Evolutionary conservation across 2,888 invertebrate genomes (phyloP).

Genomic region (Marasmarcha lunaedactyla): DNA sequence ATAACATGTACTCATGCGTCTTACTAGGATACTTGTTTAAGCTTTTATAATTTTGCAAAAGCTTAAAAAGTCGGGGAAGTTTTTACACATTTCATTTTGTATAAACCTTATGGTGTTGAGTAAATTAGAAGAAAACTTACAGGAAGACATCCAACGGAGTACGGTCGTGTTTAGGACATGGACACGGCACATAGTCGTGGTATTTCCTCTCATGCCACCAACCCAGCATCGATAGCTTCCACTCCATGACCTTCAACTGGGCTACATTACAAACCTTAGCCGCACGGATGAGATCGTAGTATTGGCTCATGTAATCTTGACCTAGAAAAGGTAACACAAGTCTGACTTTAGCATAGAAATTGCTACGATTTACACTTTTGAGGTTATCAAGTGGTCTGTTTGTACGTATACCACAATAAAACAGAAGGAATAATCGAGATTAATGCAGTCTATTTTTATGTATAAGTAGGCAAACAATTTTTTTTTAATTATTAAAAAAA

Average conservation of each 20-base stretch:
- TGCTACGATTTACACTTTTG: not conserved
- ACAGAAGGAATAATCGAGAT: no score
- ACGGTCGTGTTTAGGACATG: conserved; percentile 39
- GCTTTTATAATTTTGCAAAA: no score
- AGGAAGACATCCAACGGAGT: conserved; percentile 44
- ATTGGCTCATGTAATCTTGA: conserved; percentile 58
- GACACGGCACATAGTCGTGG: conserved; percentile 40
- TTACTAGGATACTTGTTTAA: no score
- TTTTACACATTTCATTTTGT: no score
- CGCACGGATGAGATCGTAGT: conserved; percentile 42
- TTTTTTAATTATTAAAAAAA: no score
- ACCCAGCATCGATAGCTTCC: conserved; percentile 49
- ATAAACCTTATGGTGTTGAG: no score
- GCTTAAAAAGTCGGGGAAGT: no score
- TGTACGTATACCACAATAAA: no score
- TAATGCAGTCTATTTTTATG: no score
- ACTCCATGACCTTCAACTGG: conserved; percentile 48
- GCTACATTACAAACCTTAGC: conserved; percentile 38
- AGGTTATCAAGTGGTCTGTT: no score
- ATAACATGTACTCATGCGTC: no score
- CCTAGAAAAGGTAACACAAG: conserved; percentile 28
- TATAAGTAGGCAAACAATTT: no score
- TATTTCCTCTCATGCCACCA: conserved; percentile 49
- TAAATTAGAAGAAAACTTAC: conserved; percentile 21
- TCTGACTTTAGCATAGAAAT: not conserved